Conservation (phyloP, 2,797 vertebrate genomes). For the Bucorvus abyssinicus region DNA sequence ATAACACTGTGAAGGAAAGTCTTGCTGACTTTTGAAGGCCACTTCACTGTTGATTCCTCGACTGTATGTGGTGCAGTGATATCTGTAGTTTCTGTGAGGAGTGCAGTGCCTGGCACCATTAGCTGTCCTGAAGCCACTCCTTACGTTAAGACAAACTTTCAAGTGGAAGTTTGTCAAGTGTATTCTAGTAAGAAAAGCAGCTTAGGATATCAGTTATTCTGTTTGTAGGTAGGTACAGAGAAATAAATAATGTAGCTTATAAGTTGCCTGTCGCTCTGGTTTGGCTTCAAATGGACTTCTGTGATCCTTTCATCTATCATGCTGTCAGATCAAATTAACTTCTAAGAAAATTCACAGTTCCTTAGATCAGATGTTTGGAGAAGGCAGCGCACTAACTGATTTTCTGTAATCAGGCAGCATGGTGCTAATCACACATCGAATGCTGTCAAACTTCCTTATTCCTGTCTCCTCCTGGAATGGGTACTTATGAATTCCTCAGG, state of each 20-base stretch:
- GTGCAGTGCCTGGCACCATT: not conserved
- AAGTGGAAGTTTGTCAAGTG: not conserved
- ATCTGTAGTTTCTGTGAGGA: not conserved
- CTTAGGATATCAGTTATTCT: conserved; percentile 1
- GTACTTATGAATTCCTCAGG: not conserved
- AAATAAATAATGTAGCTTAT: not conserved
- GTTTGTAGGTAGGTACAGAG: not conserved
- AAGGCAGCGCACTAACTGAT: not conserved
- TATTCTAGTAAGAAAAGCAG: not conserved
- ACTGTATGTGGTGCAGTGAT: not conserved
- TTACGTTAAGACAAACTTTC: not conserved
- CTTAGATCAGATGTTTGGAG: not conserved
- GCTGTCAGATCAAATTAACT: not conserved
- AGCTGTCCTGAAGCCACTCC: not conserved
- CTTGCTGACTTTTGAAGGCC: not conserved
- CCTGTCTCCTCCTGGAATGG: not conserved
- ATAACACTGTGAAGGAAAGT: not conserved
- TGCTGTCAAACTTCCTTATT: not conserved
- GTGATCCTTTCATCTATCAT: not conserved
- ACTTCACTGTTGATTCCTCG: not conserved
- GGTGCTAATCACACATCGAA: not conserved
- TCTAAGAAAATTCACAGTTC: not conserved
- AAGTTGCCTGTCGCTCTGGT: not conserved
- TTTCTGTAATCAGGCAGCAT: not conserved
- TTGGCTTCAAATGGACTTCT: not conserved